Conservation (phyloP, 2,113 vertebrate genomes). For the Platichthys stellatus region DNA sequence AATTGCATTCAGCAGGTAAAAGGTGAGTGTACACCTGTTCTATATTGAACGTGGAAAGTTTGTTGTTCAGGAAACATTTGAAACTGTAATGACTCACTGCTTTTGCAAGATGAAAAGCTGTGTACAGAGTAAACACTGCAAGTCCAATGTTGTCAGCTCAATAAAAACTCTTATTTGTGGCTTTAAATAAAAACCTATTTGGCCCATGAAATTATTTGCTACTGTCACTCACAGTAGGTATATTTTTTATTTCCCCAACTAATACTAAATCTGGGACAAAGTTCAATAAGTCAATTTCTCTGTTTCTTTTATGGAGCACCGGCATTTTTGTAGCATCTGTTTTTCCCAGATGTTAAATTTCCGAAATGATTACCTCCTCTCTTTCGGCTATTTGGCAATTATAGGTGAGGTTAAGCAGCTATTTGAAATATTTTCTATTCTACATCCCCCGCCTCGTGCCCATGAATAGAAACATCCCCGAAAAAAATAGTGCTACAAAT, state of each 20-base stretch:
- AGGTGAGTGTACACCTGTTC: too few relatives aligned
- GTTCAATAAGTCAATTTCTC: neutral
- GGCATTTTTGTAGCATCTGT: neutral
- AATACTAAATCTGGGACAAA: neutral
- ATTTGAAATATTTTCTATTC: neutral
- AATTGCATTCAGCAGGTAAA: too few relatives aligned
- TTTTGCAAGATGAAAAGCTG: neutral
- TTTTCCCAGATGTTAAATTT: neutral
- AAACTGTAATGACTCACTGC: neutral
- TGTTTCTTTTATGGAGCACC: neutral
- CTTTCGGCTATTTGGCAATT: neutral
- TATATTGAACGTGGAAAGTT: neutral
- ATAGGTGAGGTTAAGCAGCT: neutral
- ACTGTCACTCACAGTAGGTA: neutral
- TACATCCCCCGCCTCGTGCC: neutral
- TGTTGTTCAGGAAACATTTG: neutral
- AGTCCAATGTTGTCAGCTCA: neutral
- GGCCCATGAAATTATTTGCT: neutral
- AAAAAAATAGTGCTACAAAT: neutral
- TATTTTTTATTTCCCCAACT: neutral
- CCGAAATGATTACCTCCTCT: too few relatives aligned
- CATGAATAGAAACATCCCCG: neutral
- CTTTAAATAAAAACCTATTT: neutral
- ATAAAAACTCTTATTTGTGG: neutral
- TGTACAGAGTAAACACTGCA: neutral